A percentile compares a stretch with the other conserved stretches of the same genome.
Evolutionary conservation across 2,888 invertebrate genomes (phyloP).

Genomic region (Myathropa florea): DNA sequence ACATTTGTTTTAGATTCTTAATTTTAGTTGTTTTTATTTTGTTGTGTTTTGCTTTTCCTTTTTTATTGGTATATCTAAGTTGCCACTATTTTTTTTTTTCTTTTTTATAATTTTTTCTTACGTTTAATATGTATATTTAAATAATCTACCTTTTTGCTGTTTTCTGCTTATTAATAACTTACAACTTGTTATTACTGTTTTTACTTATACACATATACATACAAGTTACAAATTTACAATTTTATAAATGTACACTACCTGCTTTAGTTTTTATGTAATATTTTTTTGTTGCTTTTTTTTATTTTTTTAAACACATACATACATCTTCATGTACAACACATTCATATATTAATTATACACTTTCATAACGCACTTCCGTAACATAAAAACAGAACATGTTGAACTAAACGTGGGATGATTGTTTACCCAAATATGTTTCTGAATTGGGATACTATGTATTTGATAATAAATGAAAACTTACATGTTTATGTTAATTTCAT

Average conservation of each 20-base stretch:
- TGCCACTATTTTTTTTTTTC: constrained; percentile 40
- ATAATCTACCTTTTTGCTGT: constrained; percentile 65
- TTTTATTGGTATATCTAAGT: constrained; percentile 62
- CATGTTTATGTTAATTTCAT: constrained; percentile 49
- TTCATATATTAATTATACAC: constrained; percentile 17
- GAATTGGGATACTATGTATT: constrained; percentile 36
- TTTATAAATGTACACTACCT: constrained; percentile 48
- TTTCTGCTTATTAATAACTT: constrained; percentile 62
- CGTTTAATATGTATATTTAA: constrained; percentile 71
- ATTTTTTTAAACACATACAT: constrained; percentile 56
- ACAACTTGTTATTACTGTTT: constrained; percentile 66
- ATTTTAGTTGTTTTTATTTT: constrained; percentile 25
- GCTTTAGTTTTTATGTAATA: constrained; percentile 32
- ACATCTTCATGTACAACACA: constrained; percentile 47
- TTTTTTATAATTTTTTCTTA: constrained; percentile 37
- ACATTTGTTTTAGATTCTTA: constrained; percentile 54
- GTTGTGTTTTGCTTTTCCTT: constrained; percentile 16
- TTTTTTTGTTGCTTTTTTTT: constrained; percentile 36
- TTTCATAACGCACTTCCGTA: constrained; percentile 63
- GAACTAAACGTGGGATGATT: constrained; percentile 40
- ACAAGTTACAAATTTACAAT: constrained; percentile 71
- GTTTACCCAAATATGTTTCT: constrained; percentile 28
- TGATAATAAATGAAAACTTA: constrained; percentile 24
- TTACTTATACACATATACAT: constrained; percentile 72
- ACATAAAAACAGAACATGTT: constrained; percentile 23